Conservation (phyloP, 2,888 invertebrate genomes). For the Argyra leucocephala region DNA sequence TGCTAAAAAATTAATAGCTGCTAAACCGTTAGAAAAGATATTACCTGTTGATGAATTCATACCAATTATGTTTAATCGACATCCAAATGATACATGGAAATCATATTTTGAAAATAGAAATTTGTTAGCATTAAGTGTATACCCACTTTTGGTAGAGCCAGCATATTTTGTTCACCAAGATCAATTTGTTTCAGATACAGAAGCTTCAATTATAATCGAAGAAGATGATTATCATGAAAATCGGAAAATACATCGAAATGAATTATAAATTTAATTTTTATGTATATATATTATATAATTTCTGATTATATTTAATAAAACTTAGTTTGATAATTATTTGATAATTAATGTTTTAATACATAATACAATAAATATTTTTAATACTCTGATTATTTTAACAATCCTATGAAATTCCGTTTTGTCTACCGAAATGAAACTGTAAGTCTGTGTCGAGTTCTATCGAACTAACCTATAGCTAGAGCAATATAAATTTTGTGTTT, state of each 20-base stretch:
- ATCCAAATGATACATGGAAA: slow-evolving; percentile 76
- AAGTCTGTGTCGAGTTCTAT: no score
- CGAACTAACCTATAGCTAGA: no score
- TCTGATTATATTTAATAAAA: no score
- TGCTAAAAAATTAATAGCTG: slow-evolving; percentile 66
- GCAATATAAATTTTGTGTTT: no score
- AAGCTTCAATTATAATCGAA: slow-evolving; percentile 53
- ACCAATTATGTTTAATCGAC: slow-evolving; percentile 87
- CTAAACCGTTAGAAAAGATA: slow-evolving; percentile 70
- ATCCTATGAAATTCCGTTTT: no score
- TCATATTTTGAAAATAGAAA: slow-evolving; percentile 63
- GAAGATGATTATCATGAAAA: background rate
- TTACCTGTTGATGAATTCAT: slow-evolving; percentile 95
- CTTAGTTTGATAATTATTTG: no score
- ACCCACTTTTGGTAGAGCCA: slow-evolving; percentile 81
- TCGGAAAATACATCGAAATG: background rate
- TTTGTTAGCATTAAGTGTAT: slow-evolving; percentile 73
- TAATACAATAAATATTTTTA: no score
- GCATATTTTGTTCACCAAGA: slow-evolving; percentile 88
- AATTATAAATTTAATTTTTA: background rate
- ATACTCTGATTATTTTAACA: no score
- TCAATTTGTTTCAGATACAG: slow-evolving; percentile 92
- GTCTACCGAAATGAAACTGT: no score
- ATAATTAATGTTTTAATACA: no score
- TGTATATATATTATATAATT: no score